Conservation (phyloP, 2,888 invertebrate species). For the Synergus umbraculus region DNA sequence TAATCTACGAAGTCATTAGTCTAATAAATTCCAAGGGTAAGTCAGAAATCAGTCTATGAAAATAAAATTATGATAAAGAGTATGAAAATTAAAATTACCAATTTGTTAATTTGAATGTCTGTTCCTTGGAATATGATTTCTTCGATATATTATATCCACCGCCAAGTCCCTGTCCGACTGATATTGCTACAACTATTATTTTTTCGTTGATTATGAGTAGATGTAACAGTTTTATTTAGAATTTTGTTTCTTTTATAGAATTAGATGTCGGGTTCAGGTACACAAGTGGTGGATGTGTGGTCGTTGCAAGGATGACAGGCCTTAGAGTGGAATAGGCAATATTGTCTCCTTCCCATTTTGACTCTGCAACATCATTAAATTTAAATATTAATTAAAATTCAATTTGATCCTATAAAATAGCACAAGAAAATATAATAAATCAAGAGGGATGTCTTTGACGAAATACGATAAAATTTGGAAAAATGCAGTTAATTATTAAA, state of each 20-base stretch:
- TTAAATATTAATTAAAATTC: too few species aligned
- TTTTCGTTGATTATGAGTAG: constrained; percentile 48
- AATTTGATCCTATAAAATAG: too few species aligned
- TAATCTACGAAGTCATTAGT: not conserved
- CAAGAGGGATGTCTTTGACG: too few species aligned
- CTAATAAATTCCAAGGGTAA: not conserved
- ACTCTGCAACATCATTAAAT: constrained; percentile 62
- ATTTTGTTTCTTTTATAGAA: constrained; percentile 52
- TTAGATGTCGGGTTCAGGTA: constrained; percentile 63
- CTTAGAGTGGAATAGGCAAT: constrained; percentile 75
- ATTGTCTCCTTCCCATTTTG: constrained; percentile 77
- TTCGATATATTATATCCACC: constrained; percentile 54
- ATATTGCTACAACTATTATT: constrained; percentile 35
- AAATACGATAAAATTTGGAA: not conserved
- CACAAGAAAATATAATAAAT: too few species aligned
- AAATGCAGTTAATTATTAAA: not conserved
- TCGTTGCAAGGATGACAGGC: constrained; percentile 76
- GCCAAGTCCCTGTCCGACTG: constrained; percentile 45
- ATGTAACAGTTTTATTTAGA: constrained; percentile 53
- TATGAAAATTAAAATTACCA: constrained; percentile 39
- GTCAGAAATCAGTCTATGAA: not conserved
- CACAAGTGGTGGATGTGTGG: constrained; percentile 72
- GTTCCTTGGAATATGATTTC: constrained; percentile 41
- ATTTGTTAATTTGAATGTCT: constrained; percentile 26
- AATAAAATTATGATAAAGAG: constrained; percentile 4